Evolutionary conservation across 2,113 vertebrate genomes (phyloP), one percentile per base, ranked within the genome.

Genomic region (Pseudorasbora parva): DNA sequence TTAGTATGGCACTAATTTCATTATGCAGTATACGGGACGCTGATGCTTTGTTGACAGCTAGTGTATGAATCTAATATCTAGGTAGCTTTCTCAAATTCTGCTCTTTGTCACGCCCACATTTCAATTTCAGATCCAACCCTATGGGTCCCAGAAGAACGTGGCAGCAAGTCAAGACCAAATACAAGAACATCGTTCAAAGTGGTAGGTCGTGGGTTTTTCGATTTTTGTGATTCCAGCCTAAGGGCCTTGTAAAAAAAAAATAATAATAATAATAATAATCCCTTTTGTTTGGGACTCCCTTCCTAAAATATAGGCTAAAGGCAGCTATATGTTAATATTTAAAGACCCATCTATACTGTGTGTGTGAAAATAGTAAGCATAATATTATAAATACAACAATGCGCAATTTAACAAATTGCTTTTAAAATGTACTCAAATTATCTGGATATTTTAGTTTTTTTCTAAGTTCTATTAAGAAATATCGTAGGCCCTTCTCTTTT

Each of bases 101-200:
- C 12, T 64, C 2, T 15, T 72, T 54, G 27, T 74, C 71, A 51
- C 27, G 19, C 17, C 57, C 59, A 25, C 17, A 4, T 84, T 41
- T 51, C 59, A 21, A 3, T 54, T 43, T 23, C 47, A 87, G 86
- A 19, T 62, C 80, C 57, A 82, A 82, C 47, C 82, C 78, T 60
- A 79, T 74, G 80, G 84, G 84, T 8, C 57, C 82, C 2, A 85
- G 82, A 56, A 71, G 85, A 25, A 88, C 87, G 3, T 88, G 87
- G 87, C 85, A 82, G 80, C 87, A 88, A 79, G 87, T 88, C 25
- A 88, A 88, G 78, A 79, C 84, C 30, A 88, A 88, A 75, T 84
- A 88, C 74, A 88, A 88, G 41, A 88, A 88, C 79, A 68, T 88
- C 51, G 19, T 88, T 8, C 87, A 88, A 81, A 82, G 84, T 84